These are phyloP conservation scores for Pachypanchax playfairii DNA, from an alignment of 2,113 vertebrate genomes.

Conservation along the genomic window DNA sequence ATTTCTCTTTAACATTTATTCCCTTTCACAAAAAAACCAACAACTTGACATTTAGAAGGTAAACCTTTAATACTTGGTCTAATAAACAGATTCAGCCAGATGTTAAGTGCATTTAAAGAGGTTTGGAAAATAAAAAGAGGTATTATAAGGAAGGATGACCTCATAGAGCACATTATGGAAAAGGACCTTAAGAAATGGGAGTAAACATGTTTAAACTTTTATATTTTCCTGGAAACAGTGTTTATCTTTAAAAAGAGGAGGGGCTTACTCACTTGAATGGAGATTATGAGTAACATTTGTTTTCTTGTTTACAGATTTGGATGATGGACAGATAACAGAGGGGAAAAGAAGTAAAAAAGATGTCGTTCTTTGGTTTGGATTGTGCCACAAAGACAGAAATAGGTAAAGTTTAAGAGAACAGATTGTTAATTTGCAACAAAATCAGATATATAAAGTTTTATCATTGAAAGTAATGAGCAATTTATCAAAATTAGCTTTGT, in stretches of 20 bases:
- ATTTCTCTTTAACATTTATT: not conserved
- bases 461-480: too few relatives aligned
- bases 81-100: not conserved
- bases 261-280: not conserved
- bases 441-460: too few relatives aligned
- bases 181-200: too few relatives aligned
- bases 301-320: constrained; percentile 21
- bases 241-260: not conserved
- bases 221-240: too few relatives aligned
- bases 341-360: constrained; percentile 65
- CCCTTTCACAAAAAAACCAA: not conserved
- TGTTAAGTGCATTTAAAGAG: constrained; percentile 6
- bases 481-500: too few relatives aligned
- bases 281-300: not conserved
- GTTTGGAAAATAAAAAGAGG: not conserved
- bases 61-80: not conserved
- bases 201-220: not conserved
- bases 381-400: constrained; percentile 80
- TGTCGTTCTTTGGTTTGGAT: constrained; percentile 84
- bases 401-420: constrained; percentile 73
- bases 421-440: too few relatives aligned
- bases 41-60: not conserved
- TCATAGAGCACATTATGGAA: constrained; percentile 44
- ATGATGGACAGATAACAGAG: constrained; percentile 76
- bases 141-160: constrained; percentile 1